phyloP scores from a whole-genome alignment of 2,888 invertebrate species.

The Oegoconia quadripuncta region DNA sequence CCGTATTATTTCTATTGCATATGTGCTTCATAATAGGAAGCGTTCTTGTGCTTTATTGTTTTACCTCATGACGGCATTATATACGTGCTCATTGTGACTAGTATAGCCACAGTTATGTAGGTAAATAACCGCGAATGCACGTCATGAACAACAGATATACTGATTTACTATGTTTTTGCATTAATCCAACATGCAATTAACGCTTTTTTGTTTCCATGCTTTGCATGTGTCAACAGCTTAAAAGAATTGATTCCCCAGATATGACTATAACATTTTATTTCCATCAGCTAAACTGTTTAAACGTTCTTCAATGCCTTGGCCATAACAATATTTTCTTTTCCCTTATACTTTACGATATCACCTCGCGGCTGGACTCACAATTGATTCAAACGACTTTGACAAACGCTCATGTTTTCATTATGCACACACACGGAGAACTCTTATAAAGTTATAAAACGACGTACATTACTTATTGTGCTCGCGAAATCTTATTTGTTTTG shows the following conservation, averaged over 20 bases:
- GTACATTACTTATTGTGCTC: conserved; percentile 42
- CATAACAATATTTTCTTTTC: conserved; percentile 61
- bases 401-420: conserved; percentile 49
- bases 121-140: too few species aligned
- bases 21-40: conserved; percentile 8
- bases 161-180: too few species aligned
- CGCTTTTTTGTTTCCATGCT: conserved; percentile 60
- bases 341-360: conserved; percentile 55
- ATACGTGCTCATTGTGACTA: background rate
- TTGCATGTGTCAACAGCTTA: too few species aligned
- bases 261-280: conserved; percentile 51
- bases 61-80: background rate
- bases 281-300: conserved; percentile 60
- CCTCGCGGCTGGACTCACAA: conserved; percentile 39
- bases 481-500: conserved; percentile 33
- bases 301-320: conserved; percentile 41
- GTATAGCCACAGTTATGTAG: background rate
- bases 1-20: too few species aligned
- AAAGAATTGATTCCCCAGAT: too few species aligned
- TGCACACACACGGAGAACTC: conserved; percentile 50
- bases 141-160: too few species aligned
- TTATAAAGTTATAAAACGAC: conserved; percentile 58
- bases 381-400: conserved; percentile 55
- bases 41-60: conserved; percentile 5
- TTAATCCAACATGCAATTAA: conserved; percentile 26